Base-by-base conservation (phyloP, 2,888 invertebrate genomes). In the Nebria salina region DNA sequence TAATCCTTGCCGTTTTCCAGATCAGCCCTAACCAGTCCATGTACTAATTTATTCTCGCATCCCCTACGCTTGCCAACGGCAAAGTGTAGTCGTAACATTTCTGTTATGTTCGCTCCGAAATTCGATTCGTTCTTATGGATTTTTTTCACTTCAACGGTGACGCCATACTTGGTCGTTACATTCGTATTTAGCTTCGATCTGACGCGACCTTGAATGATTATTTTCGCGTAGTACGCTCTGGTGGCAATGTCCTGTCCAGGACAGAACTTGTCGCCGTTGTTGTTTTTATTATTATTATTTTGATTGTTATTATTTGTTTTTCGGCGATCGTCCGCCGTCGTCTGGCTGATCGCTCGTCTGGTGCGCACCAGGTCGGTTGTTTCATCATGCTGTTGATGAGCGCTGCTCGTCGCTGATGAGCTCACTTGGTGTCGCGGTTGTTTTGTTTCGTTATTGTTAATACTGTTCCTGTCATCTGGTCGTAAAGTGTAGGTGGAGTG, bases 61-160 rank as follows among this genome's bases (percentile, higher is more conserved):
- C 84, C 85, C 85, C 83, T 82, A 82, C 82, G 84, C 84, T 84
- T 82, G 83, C 84, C 81, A 86, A 89, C 90, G 83, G 89, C 88
- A 86, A 92, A 92, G 84, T 90, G 90, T 80, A 92, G 88, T 83
- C 90, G 87, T 83, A 92, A 90, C 85, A 88, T 89, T 85, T 90
- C 90, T 86, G 90, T 90, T 84, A 88, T 88, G 84, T 87, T 87
- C 83, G 89, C 87, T 85, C 87, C 86, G 84, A 87, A 87, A 70
- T 89, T 89, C 83, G 89, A 86, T 84, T 91, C 91, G 85, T 91
- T 91, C 87, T 94, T 94, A 87, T 91, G 92, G 83, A 92, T 91
- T 83, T 91, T 89, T 84, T 91, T 89, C 84, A 94, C 93, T 87
- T 92, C 92, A 88, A 94, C 93, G 82, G 93, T 92, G 84, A 92